These are phyloP conservation scores for Streptopelia turtur DNA, from an alignment of 2,797 vertebrate species.

Conservation along the genomic window DNA sequence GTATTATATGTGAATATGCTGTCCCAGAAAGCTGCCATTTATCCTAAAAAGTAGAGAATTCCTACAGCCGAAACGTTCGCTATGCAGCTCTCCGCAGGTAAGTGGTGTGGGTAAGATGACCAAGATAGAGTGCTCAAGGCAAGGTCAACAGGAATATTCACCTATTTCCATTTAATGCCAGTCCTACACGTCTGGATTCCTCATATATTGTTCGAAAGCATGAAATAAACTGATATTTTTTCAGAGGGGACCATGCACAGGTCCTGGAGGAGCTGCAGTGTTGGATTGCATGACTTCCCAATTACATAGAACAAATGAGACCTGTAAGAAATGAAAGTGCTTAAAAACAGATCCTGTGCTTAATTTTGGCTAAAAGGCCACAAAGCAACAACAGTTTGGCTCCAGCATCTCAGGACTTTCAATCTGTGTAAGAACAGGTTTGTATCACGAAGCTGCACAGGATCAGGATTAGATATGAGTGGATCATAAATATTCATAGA, in stretches of 20 bases:
- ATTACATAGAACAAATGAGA: not conserved
- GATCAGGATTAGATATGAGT: too few species aligned
- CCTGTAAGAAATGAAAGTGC: not conserved
- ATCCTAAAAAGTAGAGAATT: not conserved
- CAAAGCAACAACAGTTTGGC: not conserved
- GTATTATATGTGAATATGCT: rapidly evolving
- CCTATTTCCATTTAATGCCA: not conserved
- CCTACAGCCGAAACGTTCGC: not conserved
- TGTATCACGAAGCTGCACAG: not conserved
- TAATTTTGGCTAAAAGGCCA: not conserved
- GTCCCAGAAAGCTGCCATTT: not conserved
- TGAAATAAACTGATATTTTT: not conserved
- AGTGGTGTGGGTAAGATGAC: not conserved
- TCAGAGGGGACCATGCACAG: not conserved
- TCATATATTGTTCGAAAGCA: not conserved
- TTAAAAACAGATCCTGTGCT: not conserved
- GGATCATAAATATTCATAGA: too few species aligned
- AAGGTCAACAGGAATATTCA: not conserved
- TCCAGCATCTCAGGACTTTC: not conserved
- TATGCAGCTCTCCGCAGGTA: too few species aligned
- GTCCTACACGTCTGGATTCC: not conserved
- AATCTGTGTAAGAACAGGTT: not conserved
- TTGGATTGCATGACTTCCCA: rapidly evolving
- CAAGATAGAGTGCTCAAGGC: not conserved
- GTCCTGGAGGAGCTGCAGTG: not conserved